Conservation (phyloP, 2,888 invertebrate species). For the Hemaris fuciformis region DNA sequence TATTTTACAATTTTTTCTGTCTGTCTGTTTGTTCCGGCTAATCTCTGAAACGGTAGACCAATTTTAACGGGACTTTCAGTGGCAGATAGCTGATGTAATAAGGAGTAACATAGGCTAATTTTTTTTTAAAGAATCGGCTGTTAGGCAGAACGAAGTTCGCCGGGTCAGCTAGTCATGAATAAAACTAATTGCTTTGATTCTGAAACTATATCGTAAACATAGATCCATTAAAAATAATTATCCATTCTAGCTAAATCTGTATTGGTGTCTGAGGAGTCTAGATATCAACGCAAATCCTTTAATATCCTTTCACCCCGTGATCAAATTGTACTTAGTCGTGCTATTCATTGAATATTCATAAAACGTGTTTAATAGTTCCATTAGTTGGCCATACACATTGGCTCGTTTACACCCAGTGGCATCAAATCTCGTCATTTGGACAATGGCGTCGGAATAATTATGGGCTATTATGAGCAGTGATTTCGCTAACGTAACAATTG, state of each 20-base stretch:
- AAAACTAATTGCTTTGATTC: neutral
- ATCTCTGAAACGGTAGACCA: too few relatives aligned
- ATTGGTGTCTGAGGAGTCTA: neutral
- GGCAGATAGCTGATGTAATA: too few relatives aligned
- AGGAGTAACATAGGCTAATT: too few relatives aligned
- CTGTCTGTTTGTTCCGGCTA: too few relatives aligned
- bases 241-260: too few relatives aligned
- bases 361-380: conserved; percentile 32
- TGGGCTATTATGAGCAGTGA: neutral
- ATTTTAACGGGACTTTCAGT: too few relatives aligned
- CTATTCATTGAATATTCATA: conserved; percentile 38
- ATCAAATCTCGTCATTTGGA: neutral
- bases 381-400: conserved; percentile 28
- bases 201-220: too few relatives aligned
- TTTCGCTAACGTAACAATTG: neutral
- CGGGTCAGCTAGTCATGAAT: too few relatives aligned
- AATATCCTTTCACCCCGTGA: conserved; percentile 30
- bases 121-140: too few relatives aligned
- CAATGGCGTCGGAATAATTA: neutral
- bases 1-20: too few relatives aligned
- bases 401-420: neutral
- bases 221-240: too few relatives aligned
- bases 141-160: too few relatives aligned
- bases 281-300: conserved; percentile 18
- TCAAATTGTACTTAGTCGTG: conserved; percentile 31